Evolutionary conservation across 2,797 vertebrate genomes (phyloP).

Genomic region (Falco biarmicus): DNA sequence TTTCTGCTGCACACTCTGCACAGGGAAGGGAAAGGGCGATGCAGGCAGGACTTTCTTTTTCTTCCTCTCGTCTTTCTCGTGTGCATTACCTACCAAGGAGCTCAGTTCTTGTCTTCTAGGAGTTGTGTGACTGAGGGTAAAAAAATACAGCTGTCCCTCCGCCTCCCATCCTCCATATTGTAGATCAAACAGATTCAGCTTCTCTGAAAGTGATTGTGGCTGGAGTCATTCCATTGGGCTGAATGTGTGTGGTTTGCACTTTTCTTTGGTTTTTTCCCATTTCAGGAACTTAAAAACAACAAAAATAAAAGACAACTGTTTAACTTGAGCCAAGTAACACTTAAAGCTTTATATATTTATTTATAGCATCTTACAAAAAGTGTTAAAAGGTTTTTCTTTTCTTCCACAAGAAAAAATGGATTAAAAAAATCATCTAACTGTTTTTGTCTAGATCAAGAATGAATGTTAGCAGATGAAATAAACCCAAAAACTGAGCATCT

Average conservation of each 20-base stretch:
- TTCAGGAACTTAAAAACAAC: conserved; percentile 42
- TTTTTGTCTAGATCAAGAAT: conserved; percentile 76
- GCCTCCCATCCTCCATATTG: neutral
- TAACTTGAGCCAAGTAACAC: conserved; percentile 70
- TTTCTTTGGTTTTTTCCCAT: neutral
- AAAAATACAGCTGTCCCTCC: neutral
- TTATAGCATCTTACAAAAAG: conserved; percentile 77
- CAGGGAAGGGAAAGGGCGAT: neutral
- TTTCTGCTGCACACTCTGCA: neutral
- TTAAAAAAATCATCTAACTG: conserved; percentile 65
- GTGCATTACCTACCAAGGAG: conserved; percentile 5
- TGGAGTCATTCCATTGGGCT: conserved; percentile 19
- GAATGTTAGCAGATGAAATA: conserved; percentile 81
- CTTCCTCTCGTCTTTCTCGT: neutral
- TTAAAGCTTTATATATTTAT: conserved; percentile 82
- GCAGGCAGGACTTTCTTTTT: neutral
- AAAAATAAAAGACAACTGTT: conserved; percentile 56
- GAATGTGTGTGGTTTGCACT: conserved; percentile 62
- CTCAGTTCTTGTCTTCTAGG: neutral
- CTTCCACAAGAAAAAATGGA: conserved; percentile 60
- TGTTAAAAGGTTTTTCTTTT: conserved; percentile 64
- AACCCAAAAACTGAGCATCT: conserved; percentile 64
- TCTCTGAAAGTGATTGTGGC: neutral
- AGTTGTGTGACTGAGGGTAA: conserved; percentile 1
- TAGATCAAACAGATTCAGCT: conserved; percentile 24